A percentile compares a stretch with the other conserved stretches of the same genome.
Evolutionary conservation across 2,113 vertebrate species (phyloP).

Genomic region (Ia io): DNA sequence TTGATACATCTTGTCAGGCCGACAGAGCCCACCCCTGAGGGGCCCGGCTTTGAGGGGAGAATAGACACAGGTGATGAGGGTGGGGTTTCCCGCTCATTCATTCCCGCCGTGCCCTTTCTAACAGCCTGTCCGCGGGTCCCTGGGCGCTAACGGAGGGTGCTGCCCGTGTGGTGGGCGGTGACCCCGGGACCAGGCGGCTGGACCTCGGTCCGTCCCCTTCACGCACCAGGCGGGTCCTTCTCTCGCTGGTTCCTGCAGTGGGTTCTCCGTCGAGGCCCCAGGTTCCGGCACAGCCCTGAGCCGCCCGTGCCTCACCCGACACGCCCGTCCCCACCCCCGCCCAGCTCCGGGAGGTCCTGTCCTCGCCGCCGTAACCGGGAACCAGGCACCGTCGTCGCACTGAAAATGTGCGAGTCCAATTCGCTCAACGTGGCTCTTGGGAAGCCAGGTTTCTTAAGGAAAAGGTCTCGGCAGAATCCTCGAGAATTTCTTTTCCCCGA

Average conservation of each 20-base stretch:
- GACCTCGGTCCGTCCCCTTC: neutral
- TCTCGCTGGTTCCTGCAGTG: too few relatives aligned
- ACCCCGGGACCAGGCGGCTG: neutral
- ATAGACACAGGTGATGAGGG: too few relatives aligned
- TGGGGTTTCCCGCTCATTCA: neutral
- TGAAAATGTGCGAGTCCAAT: neutral
- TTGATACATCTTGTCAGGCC: neutral
- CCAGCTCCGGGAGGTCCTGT: neutral
- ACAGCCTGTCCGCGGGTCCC: too few relatives aligned
- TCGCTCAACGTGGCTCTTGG: neutral
- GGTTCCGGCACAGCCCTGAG: accelerated
- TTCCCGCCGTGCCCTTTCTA: too few relatives aligned
- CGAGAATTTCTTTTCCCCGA: neutral
- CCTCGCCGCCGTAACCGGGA: neutral
- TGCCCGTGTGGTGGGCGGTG: too few relatives aligned
- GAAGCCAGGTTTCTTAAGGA: neutral
- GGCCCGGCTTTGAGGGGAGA: neutral
- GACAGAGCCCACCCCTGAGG: neutral
- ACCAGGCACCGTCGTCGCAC: neutral
- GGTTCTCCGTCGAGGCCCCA: too few relatives aligned
- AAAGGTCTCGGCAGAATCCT: neutral
- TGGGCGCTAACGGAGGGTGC: too few relatives aligned
- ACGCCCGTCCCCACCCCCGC: too few relatives aligned
- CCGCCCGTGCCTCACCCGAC: too few relatives aligned
- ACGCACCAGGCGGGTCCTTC: too few relatives aligned